Percentiles rank a stretch among this genome's conserved stretches.
phyloP scores from a whole-genome alignment of 2,888 invertebrate genomes.

The Eupithecia subfuscata region DNA sequence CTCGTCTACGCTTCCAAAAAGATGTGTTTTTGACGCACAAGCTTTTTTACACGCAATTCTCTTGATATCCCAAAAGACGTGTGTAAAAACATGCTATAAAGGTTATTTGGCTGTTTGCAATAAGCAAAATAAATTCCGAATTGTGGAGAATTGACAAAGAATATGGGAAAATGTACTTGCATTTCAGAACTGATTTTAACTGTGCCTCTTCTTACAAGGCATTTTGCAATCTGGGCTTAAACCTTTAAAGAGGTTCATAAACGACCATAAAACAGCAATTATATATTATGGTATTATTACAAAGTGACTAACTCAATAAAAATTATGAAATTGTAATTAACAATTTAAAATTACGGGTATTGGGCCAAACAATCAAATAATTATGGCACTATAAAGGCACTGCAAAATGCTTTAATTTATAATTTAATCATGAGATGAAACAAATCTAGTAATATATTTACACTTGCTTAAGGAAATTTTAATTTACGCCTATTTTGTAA shows the following conservation, averaged over 20 bases:
- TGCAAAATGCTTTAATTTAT: slow-evolving; percentile 10
- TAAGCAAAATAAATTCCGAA: not conserved
- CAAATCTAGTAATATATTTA: not conserved
- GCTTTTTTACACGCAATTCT: too few species aligned
- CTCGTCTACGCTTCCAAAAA: not conserved
- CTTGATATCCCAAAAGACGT: too few species aligned
- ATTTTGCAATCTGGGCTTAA: not conserved
- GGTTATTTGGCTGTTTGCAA: not conserved
- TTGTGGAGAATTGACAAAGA: not conserved
- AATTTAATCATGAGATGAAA: not conserved
- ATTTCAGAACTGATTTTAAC: slow-evolving; percentile 4
- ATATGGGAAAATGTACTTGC: not conserved
- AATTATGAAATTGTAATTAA: slow-evolving; percentile 23
- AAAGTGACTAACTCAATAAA: slow-evolving; percentile 21
- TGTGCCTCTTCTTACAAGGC: not conserved
- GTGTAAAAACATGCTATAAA: not conserved
- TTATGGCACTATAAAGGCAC: not conserved
- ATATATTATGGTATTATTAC: not conserved
- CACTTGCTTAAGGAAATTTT: slow-evolving; percentile 11
- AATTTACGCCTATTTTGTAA: slow-evolving; percentile 9
- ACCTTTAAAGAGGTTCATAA: not conserved
- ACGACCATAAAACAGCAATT: not conserved
- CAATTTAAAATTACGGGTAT: slow-evolving; percentile 33
- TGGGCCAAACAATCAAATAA: slow-evolving; percentile 32
- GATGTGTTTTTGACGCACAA: not conserved